Evolutionary conservation across 2,113 vertebrate species (phyloP), one percentile per base, ranked within the genome.

Genomic region (Caranx ignobilis): DNA sequence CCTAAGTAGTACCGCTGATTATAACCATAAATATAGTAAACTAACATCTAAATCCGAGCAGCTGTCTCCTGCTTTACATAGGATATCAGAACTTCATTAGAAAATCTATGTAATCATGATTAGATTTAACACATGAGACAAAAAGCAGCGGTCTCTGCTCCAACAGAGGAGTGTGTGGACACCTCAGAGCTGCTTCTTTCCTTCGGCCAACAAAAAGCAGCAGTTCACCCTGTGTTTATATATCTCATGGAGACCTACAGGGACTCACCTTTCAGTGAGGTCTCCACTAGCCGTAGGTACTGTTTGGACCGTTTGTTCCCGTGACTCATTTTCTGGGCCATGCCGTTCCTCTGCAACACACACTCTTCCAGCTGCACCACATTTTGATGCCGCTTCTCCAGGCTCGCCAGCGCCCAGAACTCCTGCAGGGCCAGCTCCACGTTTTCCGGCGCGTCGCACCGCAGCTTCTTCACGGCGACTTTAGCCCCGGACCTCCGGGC

Each of bases 271-370:
- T 99, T 99, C 3, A 99, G 94, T 0, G 97, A 98, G 1, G 97
- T 98, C 95, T 99, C 97, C 81, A 99, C 97, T 90, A 98, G 95
- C n/a, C 96, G 95, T 87, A 98, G 94, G 94, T 98, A 98, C 71
- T 97, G 96, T 86, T 95, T 95, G 26, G 95, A 96, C 85, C 89
- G 94, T 87, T 96, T 97, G 92, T 96, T 96, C n/a, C 97, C 97
- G 78, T 97, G 97, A 81, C 96, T 97, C 96, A 99, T 97, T 69
- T 95, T 96, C 94, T 98, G 97, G 47, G 96, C 97, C 89, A 97
- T 88, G 52, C 96, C 96, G 89, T 96, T 96, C 83, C 95, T 96
- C 92, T 99, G 97, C 76, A 99, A 94, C 67, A 99, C 97, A 66
- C 97, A 98, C 92, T 99, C 97, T 82, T 99, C 96, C 88, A 98